Conservation (phyloP, 2,797 vertebrate species). For the Tadarida brasiliensis region DNA sequence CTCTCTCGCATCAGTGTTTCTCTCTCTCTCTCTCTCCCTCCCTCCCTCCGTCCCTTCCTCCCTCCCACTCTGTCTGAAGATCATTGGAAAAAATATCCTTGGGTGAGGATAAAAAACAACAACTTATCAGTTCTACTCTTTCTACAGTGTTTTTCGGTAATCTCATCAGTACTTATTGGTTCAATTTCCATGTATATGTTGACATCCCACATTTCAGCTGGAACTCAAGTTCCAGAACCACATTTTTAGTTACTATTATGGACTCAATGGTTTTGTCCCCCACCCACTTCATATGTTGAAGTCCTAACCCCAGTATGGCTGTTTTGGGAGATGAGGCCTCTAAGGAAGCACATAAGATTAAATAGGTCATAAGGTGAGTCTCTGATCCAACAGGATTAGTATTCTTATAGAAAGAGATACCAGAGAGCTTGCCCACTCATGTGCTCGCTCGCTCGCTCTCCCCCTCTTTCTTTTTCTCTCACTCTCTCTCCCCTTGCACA, state of each 20-base stretch:
- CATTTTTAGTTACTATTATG: background rate
- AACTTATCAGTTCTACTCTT: background rate
- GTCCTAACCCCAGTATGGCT: background rate
- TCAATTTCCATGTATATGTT: background rate
- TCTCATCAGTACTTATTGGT: background rate
- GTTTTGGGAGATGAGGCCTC: background rate
- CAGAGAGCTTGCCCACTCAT: background rate
- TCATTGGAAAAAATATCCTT: too few relatives aligned
- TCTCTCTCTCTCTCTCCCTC: too few relatives aligned
- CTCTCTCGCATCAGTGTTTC: too few relatives aligned
- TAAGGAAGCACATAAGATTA: background rate
- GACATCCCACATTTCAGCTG: background rate
- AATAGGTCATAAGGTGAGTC: background rate
- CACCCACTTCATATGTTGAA: background rate
- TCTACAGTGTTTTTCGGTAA: background rate
- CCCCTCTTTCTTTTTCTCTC: too few relatives aligned
- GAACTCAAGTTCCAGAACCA: background rate
- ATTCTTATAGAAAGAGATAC: background rate
- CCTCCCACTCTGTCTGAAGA: too few relatives aligned
- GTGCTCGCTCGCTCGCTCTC: too few relatives aligned
- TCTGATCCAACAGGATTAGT: background rate
- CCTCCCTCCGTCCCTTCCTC: too few relatives aligned
- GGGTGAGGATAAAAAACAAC: too few relatives aligned
- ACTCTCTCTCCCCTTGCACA: too few relatives aligned
- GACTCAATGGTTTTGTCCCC: background rate